phyloP scores from a whole-genome alignment of 1,140 invertebrate genomes.

The Ceratosolen solmsi region DNA sequence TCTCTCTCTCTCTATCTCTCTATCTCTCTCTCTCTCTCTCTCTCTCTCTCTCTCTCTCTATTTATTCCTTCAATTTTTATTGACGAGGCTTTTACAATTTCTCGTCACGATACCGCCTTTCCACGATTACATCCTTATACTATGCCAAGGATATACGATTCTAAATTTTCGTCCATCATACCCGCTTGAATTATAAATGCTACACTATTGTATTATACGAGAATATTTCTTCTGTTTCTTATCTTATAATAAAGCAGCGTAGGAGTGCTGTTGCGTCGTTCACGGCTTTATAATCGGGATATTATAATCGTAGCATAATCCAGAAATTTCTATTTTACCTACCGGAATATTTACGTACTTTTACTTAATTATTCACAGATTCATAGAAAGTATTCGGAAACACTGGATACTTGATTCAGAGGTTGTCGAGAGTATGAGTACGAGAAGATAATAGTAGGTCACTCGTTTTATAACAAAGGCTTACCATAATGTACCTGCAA shows the following conservation, averaged over 20 bases:
- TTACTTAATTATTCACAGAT: conserved; percentile 13
- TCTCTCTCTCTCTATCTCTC: too few relatives aligned
- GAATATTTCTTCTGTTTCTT: neutral
- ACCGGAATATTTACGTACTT: neutral
- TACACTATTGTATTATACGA: too few relatives aligned
- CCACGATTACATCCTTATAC: neutral
- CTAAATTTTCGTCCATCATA: too few relatives aligned
- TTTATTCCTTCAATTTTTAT: too few relatives aligned
- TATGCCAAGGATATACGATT: too few relatives aligned
- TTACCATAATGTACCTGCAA: neutral
- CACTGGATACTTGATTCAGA: neutral
- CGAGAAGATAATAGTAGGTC: conserved; percentile 7
- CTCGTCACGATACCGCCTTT: neutral
- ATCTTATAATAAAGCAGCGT: neutral
- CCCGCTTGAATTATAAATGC: too few relatives aligned
- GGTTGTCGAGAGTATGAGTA: neutral
- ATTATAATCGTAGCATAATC: neutral
- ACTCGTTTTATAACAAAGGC: conserved; percentile 3
- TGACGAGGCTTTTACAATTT: too few relatives aligned
- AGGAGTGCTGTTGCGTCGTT: neutral
- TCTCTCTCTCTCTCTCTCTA: too few relatives aligned
- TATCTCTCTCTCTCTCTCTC: too few relatives aligned
- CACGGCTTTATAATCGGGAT: neutral
- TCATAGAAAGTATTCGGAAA: conserved; percentile 14
- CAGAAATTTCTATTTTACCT: neutral